These are phyloP conservation scores for Taphrorychus bicolor DNA, from an alignment of 2,888 invertebrate genomes.

Conservation along the genomic window DNA sequence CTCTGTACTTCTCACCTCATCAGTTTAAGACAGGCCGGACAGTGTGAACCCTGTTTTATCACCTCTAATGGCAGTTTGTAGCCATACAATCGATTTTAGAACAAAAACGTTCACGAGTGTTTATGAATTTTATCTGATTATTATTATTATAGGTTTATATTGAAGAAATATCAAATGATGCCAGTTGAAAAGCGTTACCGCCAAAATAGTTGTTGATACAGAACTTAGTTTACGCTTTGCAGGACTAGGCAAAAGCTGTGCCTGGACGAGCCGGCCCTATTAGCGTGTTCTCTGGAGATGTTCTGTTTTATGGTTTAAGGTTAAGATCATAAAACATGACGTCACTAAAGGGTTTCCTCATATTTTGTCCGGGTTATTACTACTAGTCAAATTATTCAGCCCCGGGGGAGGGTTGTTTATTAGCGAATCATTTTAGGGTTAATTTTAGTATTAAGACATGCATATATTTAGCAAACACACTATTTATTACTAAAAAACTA, in stretches of 20 bases:
- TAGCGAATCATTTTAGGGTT: conserved; percentile 60
- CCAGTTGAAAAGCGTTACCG: conserved; percentile 58
- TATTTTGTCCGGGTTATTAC: conserved; percentile 58
- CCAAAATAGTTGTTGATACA: conserved; percentile 59
- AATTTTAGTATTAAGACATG: conserved; percentile 55
- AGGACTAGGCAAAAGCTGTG: conserved; percentile 48
- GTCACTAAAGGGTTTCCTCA: conserved; percentile 12
- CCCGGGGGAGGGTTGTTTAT: conserved; percentile 53
- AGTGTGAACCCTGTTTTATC: conserved; percentile 9
- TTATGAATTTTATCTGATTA: conserved; percentile 60
- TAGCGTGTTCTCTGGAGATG: neutral
- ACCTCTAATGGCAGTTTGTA: conserved; percentile 12
- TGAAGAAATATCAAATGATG: conserved; percentile 51
- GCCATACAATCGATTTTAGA: conserved; percentile 58
- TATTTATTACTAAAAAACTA: conserved; percentile 57
- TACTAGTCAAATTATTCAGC: conserved; percentile 62
- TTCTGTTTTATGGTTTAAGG: neutral
- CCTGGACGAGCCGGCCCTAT: conserved; percentile 48
- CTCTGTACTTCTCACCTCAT: conserved; percentile 1
- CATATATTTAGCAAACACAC: conserved; percentile 59
- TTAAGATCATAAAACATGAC: neutral
- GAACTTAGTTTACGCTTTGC: conserved; percentile 59
- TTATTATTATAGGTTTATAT: conserved; percentile 57
- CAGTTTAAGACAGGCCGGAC: neutral
- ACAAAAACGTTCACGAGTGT: conserved; percentile 55